Evolutionary conservation across 1,140 invertebrate species (phyloP), one percentile per base, ranked within the genome.

Genomic region (Bombus ignitus): DNA sequence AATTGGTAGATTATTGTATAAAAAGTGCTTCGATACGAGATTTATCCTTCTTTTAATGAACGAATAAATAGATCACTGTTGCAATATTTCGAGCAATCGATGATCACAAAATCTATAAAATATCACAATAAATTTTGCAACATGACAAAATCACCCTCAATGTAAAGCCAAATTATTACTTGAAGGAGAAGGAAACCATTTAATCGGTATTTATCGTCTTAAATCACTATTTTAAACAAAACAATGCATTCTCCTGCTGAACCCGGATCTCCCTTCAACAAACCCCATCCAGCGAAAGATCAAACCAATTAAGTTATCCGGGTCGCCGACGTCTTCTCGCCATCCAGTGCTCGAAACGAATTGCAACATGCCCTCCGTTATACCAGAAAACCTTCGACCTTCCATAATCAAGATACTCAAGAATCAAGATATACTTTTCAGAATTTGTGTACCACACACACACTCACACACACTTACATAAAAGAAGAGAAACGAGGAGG

Each of bases 221-320:
- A 53, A 53, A 53, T 53, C 18, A 62, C 28, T n/a, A 62, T n/a
- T n/a, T 62, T n/a, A 12, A 62, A 62, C 9, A n/a, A 28, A 62
- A 62, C 59, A 62, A 62, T 62, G 28, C 28, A 37, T 10, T 37
- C 22, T 37, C 12, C 10, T 12, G 25, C 25, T 13, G 25, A 75
- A 75, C 25, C 18, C 75, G 59, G 35, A 39, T 42, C 57, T 77
- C 35, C 6, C 37, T 18, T 47, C 35, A 10, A 12, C 37, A 35
- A 53, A 37, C 13, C 25, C 32, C 53, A 15, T 75, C 44, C 32
- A 35, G 18, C 22, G 18, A 53, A 74, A 74, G 72, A 74, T 47
- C 73, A 35, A 44, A 59, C 32, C 74, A 76, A 76, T 76, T 76
- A 57, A 57, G 74, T 53, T 59, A 76, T 76, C 74, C 47, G 9